Percentiles rank a stretch among this genome's conserved stretches.
Conservation (phyloP, 2,797 vertebrate species). For the Lepilemur ruficaudatus region DNA sequence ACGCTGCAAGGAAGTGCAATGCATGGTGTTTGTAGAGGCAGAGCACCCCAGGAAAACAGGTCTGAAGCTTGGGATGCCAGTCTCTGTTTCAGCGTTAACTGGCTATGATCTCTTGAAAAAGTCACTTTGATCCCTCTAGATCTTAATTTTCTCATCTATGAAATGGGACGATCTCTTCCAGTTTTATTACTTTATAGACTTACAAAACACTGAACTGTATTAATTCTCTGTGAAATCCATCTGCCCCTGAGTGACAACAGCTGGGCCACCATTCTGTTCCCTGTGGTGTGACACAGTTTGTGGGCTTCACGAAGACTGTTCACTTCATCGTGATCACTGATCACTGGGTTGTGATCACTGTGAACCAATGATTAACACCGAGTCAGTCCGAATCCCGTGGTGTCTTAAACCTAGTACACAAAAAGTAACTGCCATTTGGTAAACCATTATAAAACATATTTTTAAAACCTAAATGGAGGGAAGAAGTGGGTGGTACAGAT, state of each 20-base stretch:
- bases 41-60: not conserved
- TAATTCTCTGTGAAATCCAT: not conserved
- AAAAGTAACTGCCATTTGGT: not conserved
- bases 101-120: not conserved
- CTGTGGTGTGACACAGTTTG: not conserved
- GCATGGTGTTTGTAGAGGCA: not conserved
- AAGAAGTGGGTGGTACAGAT: not conserved
- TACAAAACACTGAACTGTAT: not conserved
- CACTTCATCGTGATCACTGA: not conserved
- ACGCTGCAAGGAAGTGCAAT: not conserved
- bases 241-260: not conserved
- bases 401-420: not conserved
- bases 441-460: not conserved
- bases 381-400: not conserved
- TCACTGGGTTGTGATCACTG: not conserved
- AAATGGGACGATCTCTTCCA: not conserved
- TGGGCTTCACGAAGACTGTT: not conserved
- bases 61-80: not conserved
- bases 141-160: not conserved
- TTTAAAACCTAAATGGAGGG: not conserved
- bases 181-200: not conserved
- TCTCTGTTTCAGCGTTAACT: not conserved
- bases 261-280: not conserved
- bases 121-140: not conserved
- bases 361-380: not conserved